phyloP scores from a whole-genome alignment of 2,888 invertebrate species.

The Athalia rosae region DNA sequence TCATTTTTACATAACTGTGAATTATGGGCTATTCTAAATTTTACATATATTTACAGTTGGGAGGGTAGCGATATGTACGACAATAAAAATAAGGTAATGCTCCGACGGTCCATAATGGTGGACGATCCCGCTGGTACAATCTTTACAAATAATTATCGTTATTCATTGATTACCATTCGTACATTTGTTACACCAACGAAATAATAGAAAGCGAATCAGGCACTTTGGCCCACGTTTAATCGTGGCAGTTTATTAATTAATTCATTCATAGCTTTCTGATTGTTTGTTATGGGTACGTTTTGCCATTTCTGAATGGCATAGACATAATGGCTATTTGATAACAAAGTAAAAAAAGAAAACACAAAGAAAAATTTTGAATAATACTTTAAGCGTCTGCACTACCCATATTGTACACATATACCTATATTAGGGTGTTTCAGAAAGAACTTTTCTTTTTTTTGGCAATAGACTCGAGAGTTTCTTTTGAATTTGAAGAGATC shows the following conservation, averaged over 20 bases:
- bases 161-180: slow-evolving; percentile 29
- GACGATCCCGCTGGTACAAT: slow-evolving; percentile 30
- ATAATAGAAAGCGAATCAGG: slow-evolving; percentile 48
- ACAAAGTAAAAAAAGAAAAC: not conserved
- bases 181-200: slow-evolving; percentile 26
- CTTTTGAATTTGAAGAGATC: too few relatives aligned
- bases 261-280: not conserved
- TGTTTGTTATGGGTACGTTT: not conserved
- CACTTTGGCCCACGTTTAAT: slow-evolving; percentile 49
- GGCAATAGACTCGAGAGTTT: too few relatives aligned
- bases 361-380: not conserved
- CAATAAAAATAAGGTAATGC: slow-evolving; percentile 41
- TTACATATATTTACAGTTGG: slow-evolving; percentile 35
- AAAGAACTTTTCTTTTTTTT: too few relatives aligned
- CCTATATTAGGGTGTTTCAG: too few relatives aligned
- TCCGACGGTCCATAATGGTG: slow-evolving; percentile 16
- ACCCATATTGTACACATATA: slow-evolving; percentile 23
- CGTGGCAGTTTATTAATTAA: slow-evolving; percentile 19
- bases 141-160: slow-evolving; percentile 28
- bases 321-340: slow-evolving; percentile 17
- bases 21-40: slow-evolving; percentile 26
- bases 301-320: slow-evolving; percentile 7
- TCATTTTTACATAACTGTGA: not conserved
- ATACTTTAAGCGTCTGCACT: slow-evolving; percentile 25
- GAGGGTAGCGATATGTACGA: slow-evolving; percentile 32